Base-by-base conservation (phyloP, 2,113 vertebrate species). In the Lepisosteus osseus region DNA sequence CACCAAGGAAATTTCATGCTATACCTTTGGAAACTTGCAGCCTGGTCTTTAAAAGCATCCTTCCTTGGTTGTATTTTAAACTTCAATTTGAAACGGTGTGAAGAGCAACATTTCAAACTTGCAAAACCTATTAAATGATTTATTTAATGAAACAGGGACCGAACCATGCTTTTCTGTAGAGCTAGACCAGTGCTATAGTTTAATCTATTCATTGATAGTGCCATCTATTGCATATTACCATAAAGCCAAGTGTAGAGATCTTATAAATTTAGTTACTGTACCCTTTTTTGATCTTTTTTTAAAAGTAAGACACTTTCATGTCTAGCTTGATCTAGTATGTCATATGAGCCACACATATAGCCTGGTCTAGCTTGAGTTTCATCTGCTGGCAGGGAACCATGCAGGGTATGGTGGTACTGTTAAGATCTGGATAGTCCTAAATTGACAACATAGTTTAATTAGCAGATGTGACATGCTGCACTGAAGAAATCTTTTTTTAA, bases 371-470 rank as follows among this genome's bases (percentile, higher is more conserved):
- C 83, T 87, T 85, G 88, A 88, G 88, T 91, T 92, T 92, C 88
- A 89, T 80, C 89, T 92, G 90, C 87, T 83, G 86, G 90, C 87
- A 90, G 88, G 85, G 90, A 83, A 90, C 86, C 87, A 90, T 89
- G 80, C 76, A 79, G 83, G 71, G 61, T 67, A 40, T 85, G 86
- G 85, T 9, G 51, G 63, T 61, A 64, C 64, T 63, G 72, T 77
- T 61, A 2, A 29, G 29, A 29, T 29, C 29, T 29, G 29, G 29
- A 29, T 1, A 69, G 65, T 72, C 71, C 5, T 9, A 5, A 40
- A 29, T 54, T 43, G 56, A 5, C 56, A n/a, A 64, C 12, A 75
- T 61, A 54, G 61, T 14, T 43, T 73, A 67, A 43, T 6, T 17
- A 29, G 54, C 11, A n/a, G 56, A 11, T 59, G 56, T 12, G 56